phyloP scores from a whole-genome alignment of 1,140 invertebrate species.

The Drosophila sucinea region DNA sequence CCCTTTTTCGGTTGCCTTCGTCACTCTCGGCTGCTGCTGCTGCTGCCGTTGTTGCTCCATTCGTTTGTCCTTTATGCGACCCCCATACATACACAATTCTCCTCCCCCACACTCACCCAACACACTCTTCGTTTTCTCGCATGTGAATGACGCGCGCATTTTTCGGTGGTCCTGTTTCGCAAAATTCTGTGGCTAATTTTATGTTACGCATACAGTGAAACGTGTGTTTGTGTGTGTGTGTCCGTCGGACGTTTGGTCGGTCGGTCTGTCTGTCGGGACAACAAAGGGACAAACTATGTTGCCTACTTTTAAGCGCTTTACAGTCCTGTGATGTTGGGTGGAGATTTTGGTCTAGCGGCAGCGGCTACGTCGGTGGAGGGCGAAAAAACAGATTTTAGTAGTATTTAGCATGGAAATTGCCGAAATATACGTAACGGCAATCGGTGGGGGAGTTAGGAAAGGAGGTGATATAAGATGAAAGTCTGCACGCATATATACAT shows the following conservation, averaged over 20 bases:
- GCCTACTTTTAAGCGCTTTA: conserved; percentile 75
- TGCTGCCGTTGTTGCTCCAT: conserved; percentile 14
- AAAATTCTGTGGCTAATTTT: conserved; percentile 68
- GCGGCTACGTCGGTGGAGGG: conserved; percentile 18
- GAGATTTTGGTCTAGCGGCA: not conserved
- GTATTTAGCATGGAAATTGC: conserved; percentile 46
- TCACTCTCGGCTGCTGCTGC: not conserved
- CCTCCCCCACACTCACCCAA: not conserved
- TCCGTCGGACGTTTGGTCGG: conserved; percentile 33
- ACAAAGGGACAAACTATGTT: conserved; percentile 58
- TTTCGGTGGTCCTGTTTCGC: conserved; percentile 31
- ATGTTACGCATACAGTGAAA: conserved; percentile 67
- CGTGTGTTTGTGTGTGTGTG: conserved; percentile 43
- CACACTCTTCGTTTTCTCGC: conserved; percentile 38
- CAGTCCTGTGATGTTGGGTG: conserved; percentile 19
- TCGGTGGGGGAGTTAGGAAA: conserved; percentile 1
- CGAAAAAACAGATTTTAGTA: conserved; percentile 28
- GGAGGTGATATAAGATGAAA: not conserved
- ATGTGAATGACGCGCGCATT: conserved; percentile 53
- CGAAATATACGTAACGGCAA: conserved; percentile 3
- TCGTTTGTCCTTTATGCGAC: conserved; percentile 74
- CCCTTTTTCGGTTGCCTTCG: conserved; percentile 11
- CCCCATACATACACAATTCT: conserved; percentile 49
- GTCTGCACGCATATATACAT: not conserved
- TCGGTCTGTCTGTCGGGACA: conserved; percentile 15